Evolutionary conservation across 2,888 invertebrate species (phyloP), one percentile per base, ranked within the genome.

Genomic region (Cyclophora albipunctata): DNA sequence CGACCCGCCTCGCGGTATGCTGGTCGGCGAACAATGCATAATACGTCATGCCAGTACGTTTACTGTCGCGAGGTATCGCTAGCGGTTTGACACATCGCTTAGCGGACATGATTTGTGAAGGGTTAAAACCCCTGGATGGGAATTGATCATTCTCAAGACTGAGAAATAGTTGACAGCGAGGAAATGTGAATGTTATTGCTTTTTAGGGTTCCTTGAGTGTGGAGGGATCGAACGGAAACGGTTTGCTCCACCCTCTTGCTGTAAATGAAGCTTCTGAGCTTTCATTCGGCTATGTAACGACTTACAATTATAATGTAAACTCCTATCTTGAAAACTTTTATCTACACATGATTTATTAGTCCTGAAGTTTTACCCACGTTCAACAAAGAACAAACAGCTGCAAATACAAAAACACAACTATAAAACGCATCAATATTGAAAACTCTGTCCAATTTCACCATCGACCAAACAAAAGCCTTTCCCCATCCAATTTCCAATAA

Each of bases 11-110:
- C 49, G 40, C 51, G 33, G 43, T 63, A 69, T 54, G 43, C 63
- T 77, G 65, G 77, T 55, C 34, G 45, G 48, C 55, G 62, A 67
- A 86, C 86, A 86, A 86, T 86, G 73, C 75, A 70, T 81, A 78
- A 80, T 86, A 80, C 75, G 81, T 85, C 84, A 83, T 70, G 69
- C 66, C 59, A 37, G 67, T 60, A 67, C 73, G 75, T 84, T 85
- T 84, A 84, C 71, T 74, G 75, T 73, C 76, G 74, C 76, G 62
- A 72, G 74, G 82, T 82, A 84, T 84, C 84, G 81, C 81, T 81
- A 66, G 78, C 80, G 71, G 73, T 73, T 71, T 73, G 82, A 76
- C 82, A 76, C 71, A 70, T 79, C 81, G 79, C 82, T 84, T 78
- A 84, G 77, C 75, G 73, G 52, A 64, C 61, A 75, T 84, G 82